A percentile compares a stretch with the other conserved stretches of the same genome.
phyloP scores from a whole-genome alignment of 2,888 invertebrate species.

The Colostygia pectinataria region DNA sequence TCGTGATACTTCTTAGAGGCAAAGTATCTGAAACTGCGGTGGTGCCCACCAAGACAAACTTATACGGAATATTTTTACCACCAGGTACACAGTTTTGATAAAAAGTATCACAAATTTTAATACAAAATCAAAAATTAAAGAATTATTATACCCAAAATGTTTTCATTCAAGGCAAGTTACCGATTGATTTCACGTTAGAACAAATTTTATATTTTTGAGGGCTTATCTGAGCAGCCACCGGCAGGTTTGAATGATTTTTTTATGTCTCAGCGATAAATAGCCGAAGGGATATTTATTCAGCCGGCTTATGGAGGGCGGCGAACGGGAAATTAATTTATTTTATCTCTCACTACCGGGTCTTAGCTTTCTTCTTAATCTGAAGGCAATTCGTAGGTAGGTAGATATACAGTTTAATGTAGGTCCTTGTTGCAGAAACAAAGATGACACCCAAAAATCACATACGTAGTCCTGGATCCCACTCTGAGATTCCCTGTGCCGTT shows the following conservation, averaged over 20 bases:
- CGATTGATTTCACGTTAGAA: background rate
- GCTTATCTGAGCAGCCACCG: constrained; percentile 22
- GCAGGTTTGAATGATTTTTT: constrained; percentile 30
- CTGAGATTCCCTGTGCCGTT: no score
- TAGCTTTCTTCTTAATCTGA: constrained; percentile 12
- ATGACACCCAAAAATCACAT: no score
- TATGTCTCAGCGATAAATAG: constrained; percentile 32
- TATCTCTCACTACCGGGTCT: constrained; percentile 16
- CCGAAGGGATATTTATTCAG: constrained; percentile 32
- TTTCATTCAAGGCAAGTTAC: background rate
- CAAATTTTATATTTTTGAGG: constrained; percentile 1
- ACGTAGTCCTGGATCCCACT: no score
- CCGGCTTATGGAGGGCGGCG: constrained; percentile 27
- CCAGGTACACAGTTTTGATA: no score
- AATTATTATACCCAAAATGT: background rate
- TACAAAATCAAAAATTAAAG: no score
- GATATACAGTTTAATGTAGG: no score
- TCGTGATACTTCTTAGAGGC: no score
- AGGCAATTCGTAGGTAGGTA: background rate
- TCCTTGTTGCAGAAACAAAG: no score
- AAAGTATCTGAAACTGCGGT: no score
- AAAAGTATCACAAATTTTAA: no score
- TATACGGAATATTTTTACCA: no score
- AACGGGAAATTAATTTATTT: constrained; percentile 24
- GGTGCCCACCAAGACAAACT: no score